Percentiles rank a stretch among this genome's conserved stretches.
These are phyloP conservation scores for Aphelenchoides besseyi DNA, from an alignment of 1,140 invertebrate genomes.

Conservation along the genomic window DNA sequence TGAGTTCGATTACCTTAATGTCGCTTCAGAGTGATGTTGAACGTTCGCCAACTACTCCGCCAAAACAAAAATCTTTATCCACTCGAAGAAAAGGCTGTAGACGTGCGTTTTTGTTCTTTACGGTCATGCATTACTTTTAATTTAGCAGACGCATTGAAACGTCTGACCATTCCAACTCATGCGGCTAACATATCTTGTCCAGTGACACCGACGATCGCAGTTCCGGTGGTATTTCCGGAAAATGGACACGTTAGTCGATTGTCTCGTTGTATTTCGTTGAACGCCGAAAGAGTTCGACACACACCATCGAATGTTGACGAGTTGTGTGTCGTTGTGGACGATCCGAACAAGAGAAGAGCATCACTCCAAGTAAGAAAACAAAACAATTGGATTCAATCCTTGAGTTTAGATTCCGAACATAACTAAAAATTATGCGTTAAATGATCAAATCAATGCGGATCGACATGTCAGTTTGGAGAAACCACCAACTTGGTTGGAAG, in stretches of 20 bases:
- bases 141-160: not conserved
- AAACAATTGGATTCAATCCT: no score
- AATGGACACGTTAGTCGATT: not conserved
- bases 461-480: no score
- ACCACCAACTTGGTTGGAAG: conserved; percentile 23
- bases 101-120: conserved; percentile 2
- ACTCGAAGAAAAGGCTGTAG: conserved; percentile 13
- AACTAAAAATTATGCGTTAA: not conserved
- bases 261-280: conserved; percentile 11
- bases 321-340: not conserved
- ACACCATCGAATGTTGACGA: not conserved
- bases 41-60: not conserved
- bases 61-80: not conserved
- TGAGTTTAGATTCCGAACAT: no score
- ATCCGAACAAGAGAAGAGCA: not conserved
- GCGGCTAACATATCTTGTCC: not conserved
- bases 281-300: not conserved
- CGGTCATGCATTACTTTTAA: not conserved
- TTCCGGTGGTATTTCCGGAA: not conserved
- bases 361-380: not conserved
- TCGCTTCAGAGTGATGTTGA: conserved; percentile 13
- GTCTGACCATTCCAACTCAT: not conserved
- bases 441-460: no score
- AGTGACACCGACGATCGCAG: not conserved
- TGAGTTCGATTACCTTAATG: not conserved